These are phyloP conservation scores for Galagoides demidoff DNA, from an alignment of 2,797 vertebrate species.

Conservation along the genomic window DNA sequence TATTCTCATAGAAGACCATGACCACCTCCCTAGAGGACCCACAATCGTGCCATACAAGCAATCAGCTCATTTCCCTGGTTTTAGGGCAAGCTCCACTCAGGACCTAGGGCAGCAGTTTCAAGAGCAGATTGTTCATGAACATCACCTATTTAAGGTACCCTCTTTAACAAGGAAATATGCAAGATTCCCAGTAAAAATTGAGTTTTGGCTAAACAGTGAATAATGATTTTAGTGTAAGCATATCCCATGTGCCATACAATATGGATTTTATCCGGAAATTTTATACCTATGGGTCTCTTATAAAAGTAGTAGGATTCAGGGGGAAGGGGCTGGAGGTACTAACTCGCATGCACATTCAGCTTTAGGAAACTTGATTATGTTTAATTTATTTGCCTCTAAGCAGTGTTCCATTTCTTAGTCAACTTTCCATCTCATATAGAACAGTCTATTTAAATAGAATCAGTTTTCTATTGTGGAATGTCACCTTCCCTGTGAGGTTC, in stretches of 20 bases:
- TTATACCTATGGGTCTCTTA: neutral
- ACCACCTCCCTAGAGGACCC: neutral
- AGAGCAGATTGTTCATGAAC: neutral
- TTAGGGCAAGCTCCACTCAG: neutral
- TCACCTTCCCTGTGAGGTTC: neutral
- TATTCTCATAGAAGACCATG: neutral
- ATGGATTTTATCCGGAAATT: constrained; percentile 24
- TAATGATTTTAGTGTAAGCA: neutral
- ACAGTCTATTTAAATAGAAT: neutral
- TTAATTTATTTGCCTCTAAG: neutral
- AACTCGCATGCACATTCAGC: neutral
- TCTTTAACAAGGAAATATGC: neutral
- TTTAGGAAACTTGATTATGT: neutral
- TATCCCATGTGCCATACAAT: neutral
- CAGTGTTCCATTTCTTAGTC: neutral
- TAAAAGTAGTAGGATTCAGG: neutral
- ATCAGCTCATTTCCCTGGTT: neutral
- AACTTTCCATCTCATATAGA: neutral
- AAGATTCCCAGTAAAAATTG: neutral
- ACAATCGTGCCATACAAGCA: neutral
- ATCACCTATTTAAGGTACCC: neutral
- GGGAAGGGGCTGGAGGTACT: neutral
- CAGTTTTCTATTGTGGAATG: neutral
- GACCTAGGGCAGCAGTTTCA: neutral
- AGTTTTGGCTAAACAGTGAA: constrained; percentile 3